Evolutionary conservation across 2,797 vertebrate genomes (phyloP), one percentile per base, ranked within the genome.

Genomic region (Tinamus major): DNA sequence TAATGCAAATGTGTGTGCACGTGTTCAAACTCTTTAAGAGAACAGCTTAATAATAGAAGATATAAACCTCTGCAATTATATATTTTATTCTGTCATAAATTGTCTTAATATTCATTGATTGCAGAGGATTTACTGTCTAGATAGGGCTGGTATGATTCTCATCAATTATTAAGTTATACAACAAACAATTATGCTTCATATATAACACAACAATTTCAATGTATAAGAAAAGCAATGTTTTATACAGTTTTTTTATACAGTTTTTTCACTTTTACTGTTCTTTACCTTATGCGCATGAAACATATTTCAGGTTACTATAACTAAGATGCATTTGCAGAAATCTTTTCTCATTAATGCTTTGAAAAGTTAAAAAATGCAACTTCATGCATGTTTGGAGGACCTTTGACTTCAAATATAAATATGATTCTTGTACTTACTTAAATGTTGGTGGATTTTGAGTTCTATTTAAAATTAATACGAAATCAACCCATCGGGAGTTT

Each of bases 171-270:
- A 39, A 33, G 8, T 23, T 62, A 31, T 18, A 42, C 4, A 37
- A 58, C 29, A 83, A 74, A 2, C 1, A 58, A 18, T 62, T 72
- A 69, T 77, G 27, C 3, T 77, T 61, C 10, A 10, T 39, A 10
- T 39, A 12, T 53, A 17, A 44, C 74, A 15, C 62, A 23, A 85
- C 65, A 58, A 53, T 5, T 29, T 53, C 9, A 65, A 31, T 19
- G 21, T 53, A 21, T 48, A 55, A 33, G 4, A 7, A 5, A 56
- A 84, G 29, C 0, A 48, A n/a, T n/a, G n/a, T n/a, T n/a, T n/a
- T n/a, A n/a, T n/a, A n/a, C n/a, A n/a, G n/a, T 21, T 1, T 80
- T 86, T 29, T 77, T 49, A 23, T 49, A 1, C 6, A 9, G 11
- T 69, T 11, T 64, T 83, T 51, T n/a, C 7, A 39, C 9, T 37